Percentiles rank a stretch among this genome's conserved stretches.
These are phyloP conservation scores for Lysandra bellargus DNA, from an alignment of 2,888 invertebrate genomes.

Conservation along the genomic window DNA sequence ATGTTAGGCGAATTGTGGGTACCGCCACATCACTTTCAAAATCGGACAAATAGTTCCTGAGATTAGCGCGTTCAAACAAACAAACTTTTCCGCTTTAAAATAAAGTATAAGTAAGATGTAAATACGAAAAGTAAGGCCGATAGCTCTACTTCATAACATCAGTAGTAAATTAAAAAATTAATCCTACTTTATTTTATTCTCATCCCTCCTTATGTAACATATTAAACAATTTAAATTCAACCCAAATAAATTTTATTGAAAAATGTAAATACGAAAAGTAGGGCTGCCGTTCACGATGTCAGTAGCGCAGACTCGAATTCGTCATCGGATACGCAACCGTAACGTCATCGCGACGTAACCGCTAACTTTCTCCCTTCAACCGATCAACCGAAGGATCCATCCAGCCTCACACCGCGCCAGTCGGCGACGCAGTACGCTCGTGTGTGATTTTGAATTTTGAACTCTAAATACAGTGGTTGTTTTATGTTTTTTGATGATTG, in stretches of 20 bases:
- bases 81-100: no score
- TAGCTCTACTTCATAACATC: no score
- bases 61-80: no score
- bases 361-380: constrained; percentile 73
- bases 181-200: not conserved
- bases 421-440: constrained; percentile 64
- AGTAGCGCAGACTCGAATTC: constrained; percentile 72
- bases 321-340: constrained; percentile 77
- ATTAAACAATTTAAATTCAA: constrained; percentile 26
- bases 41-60: no score
- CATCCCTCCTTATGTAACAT: not conserved
- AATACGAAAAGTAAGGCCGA: not conserved
- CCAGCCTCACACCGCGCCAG: constrained; percentile 65
- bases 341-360: constrained; percentile 78
- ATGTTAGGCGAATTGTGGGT: no score
- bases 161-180: no score
- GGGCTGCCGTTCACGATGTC: constrained; percentile 71
- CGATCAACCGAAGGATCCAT: constrained; percentile 41
- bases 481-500: constrained; percentile 42
- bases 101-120: not conserved
- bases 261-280: constrained; percentile 51
- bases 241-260: not conserved
- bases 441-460: constrained; percentile 52
- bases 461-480: constrained; percentile 51
- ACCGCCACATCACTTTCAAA: no score